These are phyloP conservation scores for Cydia splendana DNA, from an alignment of 1,140 invertebrate species.

Conservation along the genomic window DNA sequence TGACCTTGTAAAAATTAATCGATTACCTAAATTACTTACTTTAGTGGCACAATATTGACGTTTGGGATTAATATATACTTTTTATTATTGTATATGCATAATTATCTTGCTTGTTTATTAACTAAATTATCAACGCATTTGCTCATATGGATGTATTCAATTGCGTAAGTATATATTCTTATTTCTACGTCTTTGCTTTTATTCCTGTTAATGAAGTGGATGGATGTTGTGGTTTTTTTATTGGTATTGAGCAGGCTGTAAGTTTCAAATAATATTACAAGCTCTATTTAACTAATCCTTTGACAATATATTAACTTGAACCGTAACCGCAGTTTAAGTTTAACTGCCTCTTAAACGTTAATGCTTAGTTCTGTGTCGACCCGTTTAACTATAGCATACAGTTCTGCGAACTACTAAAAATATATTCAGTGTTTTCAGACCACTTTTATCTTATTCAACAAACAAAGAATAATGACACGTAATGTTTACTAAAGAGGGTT, in stretches of 20 bases:
- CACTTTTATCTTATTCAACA: conserved; percentile 40
- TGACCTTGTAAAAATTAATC: conserved; percentile 27
- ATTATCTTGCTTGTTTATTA: too few species aligned
- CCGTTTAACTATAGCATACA: conserved; percentile 53
- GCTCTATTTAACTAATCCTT: conserved; percentile 5
- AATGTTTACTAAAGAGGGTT: conserved; percentile 39
- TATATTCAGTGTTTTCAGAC: conserved; percentile 55
- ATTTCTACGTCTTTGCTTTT: not conserved
- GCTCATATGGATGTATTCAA: too few species aligned
- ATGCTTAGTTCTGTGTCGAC: conserved; percentile 58
- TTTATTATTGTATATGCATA: too few species aligned
- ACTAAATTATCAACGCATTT: too few species aligned
- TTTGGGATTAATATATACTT: not conserved
- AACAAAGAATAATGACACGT: conserved; percentile 50
- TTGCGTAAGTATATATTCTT: too few species aligned
- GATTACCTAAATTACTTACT: not conserved
- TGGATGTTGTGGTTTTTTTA: not conserved
- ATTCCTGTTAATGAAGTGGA: not conserved
- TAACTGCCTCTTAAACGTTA: conserved; percentile 62
- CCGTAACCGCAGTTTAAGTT: conserved; percentile 41
- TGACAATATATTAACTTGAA: conserved; percentile 24
- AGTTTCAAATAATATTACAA: not conserved
- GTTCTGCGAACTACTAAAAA: conserved; percentile 76
- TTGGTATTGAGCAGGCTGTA: not conserved
- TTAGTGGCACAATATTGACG: not conserved